Conservation (phyloP, 2,888 invertebrate species). For the Diachrysia chrysitis region DNA sequence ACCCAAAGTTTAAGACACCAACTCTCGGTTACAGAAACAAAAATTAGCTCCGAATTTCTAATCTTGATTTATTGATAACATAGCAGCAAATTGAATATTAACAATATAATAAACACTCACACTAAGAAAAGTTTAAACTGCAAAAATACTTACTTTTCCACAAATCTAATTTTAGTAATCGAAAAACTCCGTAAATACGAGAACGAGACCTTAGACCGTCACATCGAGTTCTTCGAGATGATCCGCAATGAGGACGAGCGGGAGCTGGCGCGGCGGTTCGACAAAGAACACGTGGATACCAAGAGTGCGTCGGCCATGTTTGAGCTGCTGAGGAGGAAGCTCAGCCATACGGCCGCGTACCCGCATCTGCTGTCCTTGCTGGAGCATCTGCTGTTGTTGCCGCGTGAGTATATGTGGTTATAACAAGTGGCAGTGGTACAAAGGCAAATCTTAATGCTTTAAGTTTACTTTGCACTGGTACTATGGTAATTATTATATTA, state of each 20-base stretch:
- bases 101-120: too few species aligned
- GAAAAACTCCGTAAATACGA: constrained; percentile 97
- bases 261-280: constrained; percentile 96
- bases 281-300: constrained; percentile 97
- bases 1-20: too few species aligned
- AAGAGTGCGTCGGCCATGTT: constrained; percentile 98
- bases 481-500: too few species aligned
- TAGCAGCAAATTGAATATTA: too few species aligned
- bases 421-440: too few species aligned
- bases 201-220: constrained; percentile 97
- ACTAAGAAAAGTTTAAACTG: too few species aligned
- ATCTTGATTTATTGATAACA: too few species aligned
- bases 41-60: too few species aligned
- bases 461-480: too few species aligned
- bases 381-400: constrained; percentile 95
- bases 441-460: too few species aligned
- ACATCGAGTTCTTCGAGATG: constrained; percentile 99
- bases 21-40: too few species aligned
- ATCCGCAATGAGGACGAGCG: constrained; percentile 98
- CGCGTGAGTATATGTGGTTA: constrained; percentile 76
- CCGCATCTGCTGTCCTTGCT: constrained; percentile 97
- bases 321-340: constrained; percentile 95
- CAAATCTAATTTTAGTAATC: constrained; percentile 89
- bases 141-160: not conserved
- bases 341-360: constrained; percentile 97